These are phyloP conservation scores for Phocoena phocoena DNA, from an alignment of 2,113 vertebrate genomes.

Conservation along the genomic window DNA sequence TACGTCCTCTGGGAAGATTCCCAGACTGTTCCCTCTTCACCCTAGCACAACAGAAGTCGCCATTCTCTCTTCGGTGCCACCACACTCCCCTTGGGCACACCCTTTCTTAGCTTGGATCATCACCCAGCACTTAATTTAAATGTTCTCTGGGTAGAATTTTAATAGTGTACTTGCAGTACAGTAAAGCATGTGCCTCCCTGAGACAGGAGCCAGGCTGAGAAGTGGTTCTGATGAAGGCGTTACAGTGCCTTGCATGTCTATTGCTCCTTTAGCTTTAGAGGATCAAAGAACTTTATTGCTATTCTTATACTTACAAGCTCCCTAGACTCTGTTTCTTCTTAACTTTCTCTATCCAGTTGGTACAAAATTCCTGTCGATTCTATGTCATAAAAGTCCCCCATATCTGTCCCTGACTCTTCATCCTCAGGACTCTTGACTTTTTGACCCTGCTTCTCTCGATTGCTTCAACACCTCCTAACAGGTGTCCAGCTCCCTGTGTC, in stretches of 20 bases:
- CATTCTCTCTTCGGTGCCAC: not conserved
- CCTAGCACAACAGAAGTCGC: not conserved
- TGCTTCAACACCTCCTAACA: not conserved
- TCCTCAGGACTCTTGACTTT: not conserved
- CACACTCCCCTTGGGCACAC: not conserved
- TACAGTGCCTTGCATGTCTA: not conserved
- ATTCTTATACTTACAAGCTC: not conserved
- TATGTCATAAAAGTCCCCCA: not conserved
- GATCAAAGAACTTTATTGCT: not conserved
- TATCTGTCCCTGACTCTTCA: not conserved
- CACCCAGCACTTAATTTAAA: constrained; percentile 37
- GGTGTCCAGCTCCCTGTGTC: not conserved
- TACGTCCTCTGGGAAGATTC: not conserved
- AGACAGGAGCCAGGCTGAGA: not conserved
- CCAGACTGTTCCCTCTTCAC: not conserved
- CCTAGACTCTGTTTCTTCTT: not conserved
- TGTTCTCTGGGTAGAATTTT: constrained; percentile 43
- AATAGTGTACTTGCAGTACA: not conserved
- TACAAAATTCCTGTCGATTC: not conserved
- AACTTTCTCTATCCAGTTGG: not conserved
- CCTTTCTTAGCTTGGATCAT: constrained; percentile 23
- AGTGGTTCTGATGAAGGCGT: not conserved
- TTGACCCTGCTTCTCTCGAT: not conserved
- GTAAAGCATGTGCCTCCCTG: not conserved
- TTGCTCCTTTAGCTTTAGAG: not conserved